These are phyloP conservation scores for Ametastegia equiseti DNA, from an alignment of 2,888 invertebrate species.

Conservation along the genomic window DNA sequence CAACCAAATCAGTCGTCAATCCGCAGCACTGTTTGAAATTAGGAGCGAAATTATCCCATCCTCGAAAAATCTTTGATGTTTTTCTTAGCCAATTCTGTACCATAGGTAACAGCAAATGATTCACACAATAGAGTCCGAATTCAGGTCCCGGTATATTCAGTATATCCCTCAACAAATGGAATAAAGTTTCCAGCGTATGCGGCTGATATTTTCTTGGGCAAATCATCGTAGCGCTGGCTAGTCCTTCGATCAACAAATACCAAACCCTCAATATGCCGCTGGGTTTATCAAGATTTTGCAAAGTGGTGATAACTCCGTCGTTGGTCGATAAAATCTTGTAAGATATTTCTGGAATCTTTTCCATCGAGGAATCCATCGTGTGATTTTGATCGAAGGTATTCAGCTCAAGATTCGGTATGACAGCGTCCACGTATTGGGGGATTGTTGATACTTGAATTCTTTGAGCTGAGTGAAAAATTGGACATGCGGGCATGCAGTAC, in stretches of 20 bases:
- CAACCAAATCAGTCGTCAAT: conserved; percentile 93
- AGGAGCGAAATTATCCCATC: conserved; percentile 88
- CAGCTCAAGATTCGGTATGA: conserved; percentile 87
- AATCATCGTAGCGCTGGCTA: conserved; percentile 88
- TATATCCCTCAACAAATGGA: conserved; percentile 88
- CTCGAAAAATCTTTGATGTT: conserved; percentile 83
- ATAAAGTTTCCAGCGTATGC: conserved; percentile 91
- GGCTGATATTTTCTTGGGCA: conserved; percentile 89
- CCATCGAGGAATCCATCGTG: conserved; percentile 81
- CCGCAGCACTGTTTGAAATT: conserved; percentile 98
- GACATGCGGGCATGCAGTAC: conserved; percentile 97
- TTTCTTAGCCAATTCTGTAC: conserved; percentile 94
- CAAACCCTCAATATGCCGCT: conserved; percentile 93
- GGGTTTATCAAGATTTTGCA: conserved; percentile 85
- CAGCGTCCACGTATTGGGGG: conserved; percentile 89
- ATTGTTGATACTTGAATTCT: conserved; percentile 88
- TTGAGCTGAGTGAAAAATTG: conserved; percentile 93
- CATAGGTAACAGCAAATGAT: conserved; percentile 93
- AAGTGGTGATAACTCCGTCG: conserved; percentile 78
- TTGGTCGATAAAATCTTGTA: conserved; percentile 81
- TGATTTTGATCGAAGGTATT: conserved; percentile 80
- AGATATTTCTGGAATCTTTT: conserved; percentile 82
- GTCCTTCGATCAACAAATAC: conserved; percentile 92
- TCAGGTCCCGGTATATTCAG: conserved; percentile 90
- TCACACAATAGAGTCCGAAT: conserved; percentile 94